Evolutionary conservation across 2,113 vertebrate genomes (phyloP).

Genomic region (Gadus macrocephalus): DNA sequence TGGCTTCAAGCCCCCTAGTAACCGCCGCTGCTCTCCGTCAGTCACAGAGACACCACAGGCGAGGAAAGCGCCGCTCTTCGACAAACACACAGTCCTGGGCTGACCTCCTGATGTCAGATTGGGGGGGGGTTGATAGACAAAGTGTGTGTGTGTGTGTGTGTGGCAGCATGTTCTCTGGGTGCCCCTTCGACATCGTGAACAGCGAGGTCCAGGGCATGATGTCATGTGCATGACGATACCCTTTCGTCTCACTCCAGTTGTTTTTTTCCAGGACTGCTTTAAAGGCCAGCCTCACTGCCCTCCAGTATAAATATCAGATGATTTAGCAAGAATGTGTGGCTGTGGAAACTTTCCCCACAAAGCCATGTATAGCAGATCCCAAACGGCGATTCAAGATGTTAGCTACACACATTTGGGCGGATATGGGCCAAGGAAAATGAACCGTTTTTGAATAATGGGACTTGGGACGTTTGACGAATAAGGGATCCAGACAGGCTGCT

Average conservation of each 20-base stretch:
- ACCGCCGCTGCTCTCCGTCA: conserved; percentile 10
- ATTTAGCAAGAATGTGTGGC: conserved; percentile 56
- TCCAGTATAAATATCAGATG: conserved; percentile 55
- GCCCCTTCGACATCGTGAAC: conserved; percentile 25
- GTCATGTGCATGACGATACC: conserved; percentile 16
- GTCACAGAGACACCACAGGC: not conserved
- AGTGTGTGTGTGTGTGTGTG: not conserved
- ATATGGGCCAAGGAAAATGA: conserved; percentile 58
- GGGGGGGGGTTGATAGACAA: too few species aligned
- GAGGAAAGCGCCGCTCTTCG: not conserved
- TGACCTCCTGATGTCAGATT: too few species aligned
- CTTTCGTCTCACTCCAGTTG: conserved; percentile 23
- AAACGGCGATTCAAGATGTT: conserved; percentile 66
- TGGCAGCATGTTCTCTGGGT: conserved; percentile 4
- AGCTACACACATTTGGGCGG: conserved; percentile 38
- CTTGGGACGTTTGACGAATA: conserved; percentile 27
- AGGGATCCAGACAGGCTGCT: conserved; percentile 40
- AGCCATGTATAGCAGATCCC: conserved; percentile 44
- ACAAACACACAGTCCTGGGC: too few species aligned
- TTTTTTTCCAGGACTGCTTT: conserved; percentile 34
- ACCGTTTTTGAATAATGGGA: conserved; percentile 50
- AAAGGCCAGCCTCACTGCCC: conserved; percentile 39
- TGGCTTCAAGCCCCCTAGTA: not conserved
- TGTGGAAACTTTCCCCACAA: conserved; percentile 60
- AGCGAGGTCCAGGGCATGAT: conserved; percentile 41